Evolutionary conservation across 2,888 invertebrate species (phyloP).

Genomic region (Hemicrepidius hirtus): DNA sequence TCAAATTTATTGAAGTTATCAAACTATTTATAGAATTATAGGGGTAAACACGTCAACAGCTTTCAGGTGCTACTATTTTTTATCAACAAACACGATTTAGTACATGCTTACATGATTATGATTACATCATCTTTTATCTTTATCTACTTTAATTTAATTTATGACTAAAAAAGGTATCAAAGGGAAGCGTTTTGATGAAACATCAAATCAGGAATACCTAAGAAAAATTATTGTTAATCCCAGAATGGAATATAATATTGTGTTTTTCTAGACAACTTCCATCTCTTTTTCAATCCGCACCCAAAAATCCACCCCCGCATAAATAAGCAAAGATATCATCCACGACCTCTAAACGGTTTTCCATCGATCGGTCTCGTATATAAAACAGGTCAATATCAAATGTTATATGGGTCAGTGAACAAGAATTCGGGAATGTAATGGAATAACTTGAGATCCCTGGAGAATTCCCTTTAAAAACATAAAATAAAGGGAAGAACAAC

Average conservation of each 20-base stretch:
- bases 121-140: no score
- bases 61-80: neutral
- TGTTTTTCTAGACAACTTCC: no score
- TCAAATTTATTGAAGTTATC: slow-evolving; percentile 21
- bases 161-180: no score
- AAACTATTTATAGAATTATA: slow-evolving; percentile 16
- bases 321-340: slow-evolving; percentile 13
- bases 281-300: slow-evolving; percentile 5
- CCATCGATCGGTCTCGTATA: slow-evolving; percentile 28
- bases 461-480: neutral
- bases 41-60: slow-evolving; percentile 23
- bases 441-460: neutral
- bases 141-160: no score
- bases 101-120: neutral
- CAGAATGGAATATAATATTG: no score
- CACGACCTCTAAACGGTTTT: slow-evolving; percentile 31
- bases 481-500: slow-evolving; percentile 9
- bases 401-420: slow-evolving; percentile 40
- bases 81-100: neutral
- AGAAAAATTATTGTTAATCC: no score
- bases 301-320: neutral
- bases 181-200: no score
- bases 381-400: slow-evolving; percentile 42
- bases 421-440: neutral
- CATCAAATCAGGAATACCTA: no score